Base-by-base conservation (phyloP, 1,140 invertebrate genomes). In the Lepidurus packardi region DNA sequence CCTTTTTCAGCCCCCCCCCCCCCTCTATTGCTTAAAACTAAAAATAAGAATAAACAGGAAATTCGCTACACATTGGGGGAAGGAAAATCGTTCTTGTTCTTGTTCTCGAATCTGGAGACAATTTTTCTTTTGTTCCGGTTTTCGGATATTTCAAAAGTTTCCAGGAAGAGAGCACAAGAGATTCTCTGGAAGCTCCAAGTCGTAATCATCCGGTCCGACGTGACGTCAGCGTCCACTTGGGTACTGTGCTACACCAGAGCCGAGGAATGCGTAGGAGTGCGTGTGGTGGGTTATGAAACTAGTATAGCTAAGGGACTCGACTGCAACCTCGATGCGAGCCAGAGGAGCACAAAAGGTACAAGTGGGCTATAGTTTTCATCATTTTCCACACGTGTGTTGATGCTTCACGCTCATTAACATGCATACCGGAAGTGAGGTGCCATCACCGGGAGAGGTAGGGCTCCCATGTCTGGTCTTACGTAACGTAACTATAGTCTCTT, bases 381-480 rank as follows among this genome's bases (percentile, higher is more conserved):
- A 21, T 21, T 21, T 21, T 16, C 53, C 16, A 16, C 53, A 65
- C 53, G 21, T 21, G 53, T 65, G 53, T 65, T 65, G 53, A 65
- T 65, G 53, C 53, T 65, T 65, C 53, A 65, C 16, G 13, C 53
- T 65, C 53, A 65, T 65, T 65, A 65, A 65, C 16, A 65, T 65
- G 53, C 53, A 65, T 65, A 65, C 53, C 53, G 53, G 53, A 65
- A 65, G 53, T 65, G 53, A 65, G 21, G n/a, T 21, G 53, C 53
- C 53, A 65, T 65, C 53, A 65, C 53, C 53, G 21, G 53, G 16
- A 65, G 21, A 21, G 53, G 53, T 65, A 65, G 53, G 53, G 53
- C 53, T 65, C 53, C 53, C 53, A n/a, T 65, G 21, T 21, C 53
- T 65, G 53, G 16, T 65, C 21, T 65, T 65, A 13, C 21, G n/a